These are phyloP conservation scores for Hyppa rectilinea DNA, from an alignment of 2,888 invertebrate species.

Conservation along the genomic window DNA sequence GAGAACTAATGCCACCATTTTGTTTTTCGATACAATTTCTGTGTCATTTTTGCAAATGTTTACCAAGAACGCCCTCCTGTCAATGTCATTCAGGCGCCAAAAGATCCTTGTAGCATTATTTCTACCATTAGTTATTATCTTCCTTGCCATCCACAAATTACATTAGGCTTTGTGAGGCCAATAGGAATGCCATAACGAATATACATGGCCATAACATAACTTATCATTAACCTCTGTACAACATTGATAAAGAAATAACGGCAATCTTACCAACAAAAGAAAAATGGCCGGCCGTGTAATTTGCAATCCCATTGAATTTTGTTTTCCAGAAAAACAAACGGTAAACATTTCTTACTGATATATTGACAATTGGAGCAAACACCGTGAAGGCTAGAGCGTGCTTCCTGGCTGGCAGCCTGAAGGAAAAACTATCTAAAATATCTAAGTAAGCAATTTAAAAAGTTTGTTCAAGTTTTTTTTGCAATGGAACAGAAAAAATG, in stretches of 20 bases:
- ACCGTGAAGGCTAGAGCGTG: slow-evolving; percentile 61
- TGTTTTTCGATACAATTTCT: neutral
- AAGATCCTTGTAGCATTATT: neutral
- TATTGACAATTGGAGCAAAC: slow-evolving; percentile 59
- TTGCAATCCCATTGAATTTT: slow-evolving; percentile 46
- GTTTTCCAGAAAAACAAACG: slow-evolving; percentile 56
- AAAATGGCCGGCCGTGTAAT: slow-evolving; percentile 41
- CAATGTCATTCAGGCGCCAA: no score
- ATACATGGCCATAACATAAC: neutral
- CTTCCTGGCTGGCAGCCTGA: slow-evolving; percentile 51
- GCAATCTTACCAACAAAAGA: slow-evolving; percentile 36
- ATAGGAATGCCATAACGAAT: neutral
- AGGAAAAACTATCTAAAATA: slow-evolving; percentile 49
- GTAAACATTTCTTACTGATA: slow-evolving; percentile 51
- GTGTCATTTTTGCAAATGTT: neutral
- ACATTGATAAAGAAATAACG: slow-evolving; percentile 20
- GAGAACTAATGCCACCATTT: no score
- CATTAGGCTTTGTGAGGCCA: neutral
- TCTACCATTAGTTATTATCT: no score
- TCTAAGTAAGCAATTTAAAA: slow-evolving; percentile 33
- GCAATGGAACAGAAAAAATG: neutral
- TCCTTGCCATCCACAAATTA: neutral
- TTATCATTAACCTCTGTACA: neutral
- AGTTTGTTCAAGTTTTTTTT: neutral
- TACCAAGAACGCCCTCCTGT: no score